phyloP scores from a whole-genome alignment of 1,140 invertebrate species.

The Agraylea sexmaculata region DNA sequence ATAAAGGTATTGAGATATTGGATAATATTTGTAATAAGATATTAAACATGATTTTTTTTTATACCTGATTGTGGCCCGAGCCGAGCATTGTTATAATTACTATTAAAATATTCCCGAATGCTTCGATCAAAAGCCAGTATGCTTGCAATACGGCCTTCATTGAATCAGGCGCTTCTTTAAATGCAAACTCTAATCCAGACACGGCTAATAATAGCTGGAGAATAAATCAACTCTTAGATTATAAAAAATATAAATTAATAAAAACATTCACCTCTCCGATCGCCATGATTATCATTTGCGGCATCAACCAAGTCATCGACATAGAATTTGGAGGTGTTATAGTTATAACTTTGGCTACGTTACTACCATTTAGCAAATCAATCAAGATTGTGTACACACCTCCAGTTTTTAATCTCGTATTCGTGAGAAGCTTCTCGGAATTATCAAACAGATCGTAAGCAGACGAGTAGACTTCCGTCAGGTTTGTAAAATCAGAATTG shows the following conservation, averaged over 20 bases:
- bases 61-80: slow-evolving; percentile 26
- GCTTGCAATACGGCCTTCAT: slow-evolving; percentile 91
- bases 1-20: slow-evolving; percentile 15
- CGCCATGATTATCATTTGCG: slow-evolving; percentile 74
- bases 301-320: slow-evolving; percentile 64
- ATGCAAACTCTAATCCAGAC: slow-evolving; percentile 86
- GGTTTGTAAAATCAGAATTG: slow-evolving; percentile 23
- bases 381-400: slow-evolving; percentile 46
- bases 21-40: neutral
- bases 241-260: neutral
- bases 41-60: slow-evolving; percentile 3
- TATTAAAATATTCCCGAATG: slow-evolving; percentile 83
- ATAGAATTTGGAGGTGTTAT: slow-evolving; percentile 55
- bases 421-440: slow-evolving; percentile 19
- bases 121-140: slow-evolving; percentile 78
- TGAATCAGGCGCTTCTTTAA: slow-evolving; percentile 74
- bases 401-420: slow-evolving; percentile 36
- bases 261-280: slow-evolving; percentile 40
- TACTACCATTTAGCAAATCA: slow-evolving; percentile 19
- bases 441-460: slow-evolving; percentile 31
- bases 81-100: slow-evolving; percentile 31
- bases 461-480: slow-evolving; percentile 30
- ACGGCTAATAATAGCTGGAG: slow-evolving; percentile 75
- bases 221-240: slow-evolving; percentile 3
- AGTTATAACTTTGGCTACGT: slow-evolving; percentile 24